A percentile compares a stretch with the other conserved stretches of the same genome.
These are phyloP conservation scores for Alectoris magna DNA, from an alignment of 2,797 vertebrate genomes.

Conservation along the genomic window DNA sequence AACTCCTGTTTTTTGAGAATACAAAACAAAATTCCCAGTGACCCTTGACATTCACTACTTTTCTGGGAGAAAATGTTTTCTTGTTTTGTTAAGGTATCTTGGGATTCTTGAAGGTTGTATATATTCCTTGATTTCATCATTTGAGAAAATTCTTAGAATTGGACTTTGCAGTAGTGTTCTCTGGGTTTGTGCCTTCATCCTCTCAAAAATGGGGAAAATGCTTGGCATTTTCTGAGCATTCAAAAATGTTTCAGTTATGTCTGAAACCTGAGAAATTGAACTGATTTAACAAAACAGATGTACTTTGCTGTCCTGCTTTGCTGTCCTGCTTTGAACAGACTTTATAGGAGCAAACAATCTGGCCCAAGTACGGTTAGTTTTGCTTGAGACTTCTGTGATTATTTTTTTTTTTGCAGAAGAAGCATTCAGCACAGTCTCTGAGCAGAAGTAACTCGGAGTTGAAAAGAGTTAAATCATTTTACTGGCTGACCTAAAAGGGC, in stretches of 20 bases:
- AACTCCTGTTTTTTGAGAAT: neutral
- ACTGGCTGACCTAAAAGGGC: neutral
- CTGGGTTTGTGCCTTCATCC: accelerated
- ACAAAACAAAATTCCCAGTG: neutral
- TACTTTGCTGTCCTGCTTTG: neutral
- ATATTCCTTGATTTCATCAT: neutral
- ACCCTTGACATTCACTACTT: neutral
- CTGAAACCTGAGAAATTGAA: neutral
- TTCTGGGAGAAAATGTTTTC: neutral
- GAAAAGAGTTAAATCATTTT: neutral
- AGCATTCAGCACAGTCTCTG: neutral
- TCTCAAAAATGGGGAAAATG: neutral
- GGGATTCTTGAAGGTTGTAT: neutral
- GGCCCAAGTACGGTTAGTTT: neutral
- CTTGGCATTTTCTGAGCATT: neutral
- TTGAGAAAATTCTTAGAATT: neutral
- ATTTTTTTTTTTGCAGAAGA: neutral
- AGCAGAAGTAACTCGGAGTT: neutral
- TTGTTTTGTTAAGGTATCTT: neutral
- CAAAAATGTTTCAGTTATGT: neutral
- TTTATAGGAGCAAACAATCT: neutral
- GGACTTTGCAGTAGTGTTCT: neutral
- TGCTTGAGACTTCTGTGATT: neutral
- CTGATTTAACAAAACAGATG: neutral
- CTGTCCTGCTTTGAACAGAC: neutral